Evolutionary conservation across 2,113 vertebrate species (phyloP), one percentile per base, ranked within the genome.

Genomic region (Chaenocephalus aceratus): DNA sequence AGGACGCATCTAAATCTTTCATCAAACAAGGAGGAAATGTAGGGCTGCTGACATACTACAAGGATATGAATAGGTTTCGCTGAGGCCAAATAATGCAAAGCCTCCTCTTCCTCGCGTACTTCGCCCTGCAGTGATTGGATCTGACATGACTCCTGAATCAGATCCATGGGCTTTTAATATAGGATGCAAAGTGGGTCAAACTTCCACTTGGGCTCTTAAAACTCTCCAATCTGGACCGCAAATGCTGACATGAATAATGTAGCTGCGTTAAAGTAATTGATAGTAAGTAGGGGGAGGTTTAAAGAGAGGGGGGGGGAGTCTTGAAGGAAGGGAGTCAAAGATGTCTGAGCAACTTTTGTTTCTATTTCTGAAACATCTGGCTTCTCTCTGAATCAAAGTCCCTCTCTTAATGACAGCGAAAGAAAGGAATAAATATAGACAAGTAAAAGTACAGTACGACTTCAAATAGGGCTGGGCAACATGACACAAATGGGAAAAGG

Each of bases 311-410:
- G 41, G 21, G 26, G 61, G 41, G 12, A 26, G 36, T 41, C 36
- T 1, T 6, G 36, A 13, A 48, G 21, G 41, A 10, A 14, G 1
- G 49, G 64, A 72, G 21, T 3, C 36, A 53, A 15, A 77, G 58
- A 79, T 72, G 53, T 80, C 36, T 66, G 75, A 77, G 67, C 51
- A 67, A 80, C 63, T 84, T 73, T 16, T 21, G 62, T 80, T 87
- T 87, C 88, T 88, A 85, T 86, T 90, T 83, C 75, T 73, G 82
- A 85, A 75, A 67, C 85, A 88, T 75, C 82, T 90, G 90, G 72
- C 82, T 89, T 84, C 88, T 68, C 85, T 86, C 77, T 63, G 41
- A 72, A 67, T 72, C 68, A 82, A 77, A 85, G 84, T 59, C 56
- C 41, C 54, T 41, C 23, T 58, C 66, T 66, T 26, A 56, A 3